Evolutionary conservation across 2,113 vertebrate genomes (phyloP).

Genomic region (Leucosticte australis): DNA sequence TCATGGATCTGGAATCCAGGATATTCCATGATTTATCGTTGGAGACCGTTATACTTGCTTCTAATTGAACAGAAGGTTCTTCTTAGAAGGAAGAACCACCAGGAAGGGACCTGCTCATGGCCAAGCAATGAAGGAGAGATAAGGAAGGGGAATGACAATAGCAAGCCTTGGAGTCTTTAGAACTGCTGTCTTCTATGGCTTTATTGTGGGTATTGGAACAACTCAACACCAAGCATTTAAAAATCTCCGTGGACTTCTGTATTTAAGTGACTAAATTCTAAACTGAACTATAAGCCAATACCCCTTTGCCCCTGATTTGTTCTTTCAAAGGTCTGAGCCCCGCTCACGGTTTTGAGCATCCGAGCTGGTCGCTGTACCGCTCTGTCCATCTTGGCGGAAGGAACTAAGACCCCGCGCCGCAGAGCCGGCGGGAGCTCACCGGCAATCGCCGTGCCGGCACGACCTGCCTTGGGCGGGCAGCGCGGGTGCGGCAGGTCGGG

Average conservation of each 20-base stretch:
- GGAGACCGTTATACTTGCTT: not conserved
- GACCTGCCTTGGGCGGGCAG: not conserved
- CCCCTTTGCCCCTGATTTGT: not conserved
- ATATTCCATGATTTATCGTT: not conserved
- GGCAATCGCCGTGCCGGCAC: not conserved
- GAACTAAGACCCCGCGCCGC: too few species aligned
- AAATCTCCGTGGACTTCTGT: not conserved
- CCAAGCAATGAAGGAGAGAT: not conserved
- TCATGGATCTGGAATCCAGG: not conserved
- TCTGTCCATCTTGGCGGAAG: not conserved
- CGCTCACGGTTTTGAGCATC: not conserved
- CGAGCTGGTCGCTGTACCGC: not conserved
- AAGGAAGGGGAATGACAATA: rapidly evolving
- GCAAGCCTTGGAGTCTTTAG: not conserved
- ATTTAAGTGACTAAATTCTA: not conserved
- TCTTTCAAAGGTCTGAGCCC: not conserved
- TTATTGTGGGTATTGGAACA: not conserved
- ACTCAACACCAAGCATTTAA: not conserved
- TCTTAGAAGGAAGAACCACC: not conserved
- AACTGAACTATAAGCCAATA: not conserved
- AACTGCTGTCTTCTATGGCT: not conserved
- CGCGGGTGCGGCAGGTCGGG: too few species aligned
- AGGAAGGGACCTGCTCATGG: not conserved
- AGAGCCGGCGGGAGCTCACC: not conserved
- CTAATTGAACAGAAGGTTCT: not conserved